Conservation (phyloP, 2,888 invertebrate genomes). For the Diarsia rubi region DNA sequence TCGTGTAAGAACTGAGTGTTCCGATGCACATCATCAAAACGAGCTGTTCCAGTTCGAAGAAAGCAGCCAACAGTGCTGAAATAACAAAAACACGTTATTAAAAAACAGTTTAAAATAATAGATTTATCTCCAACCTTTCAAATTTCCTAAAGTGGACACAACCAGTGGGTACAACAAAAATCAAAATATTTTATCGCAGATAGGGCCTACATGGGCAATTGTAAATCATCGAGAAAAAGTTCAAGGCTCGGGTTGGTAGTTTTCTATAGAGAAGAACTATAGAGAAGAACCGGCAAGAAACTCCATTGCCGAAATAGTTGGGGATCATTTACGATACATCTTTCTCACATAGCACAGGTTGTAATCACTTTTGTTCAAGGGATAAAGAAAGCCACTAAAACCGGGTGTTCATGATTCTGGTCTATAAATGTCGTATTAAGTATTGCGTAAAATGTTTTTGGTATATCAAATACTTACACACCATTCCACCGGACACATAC, state of each 20-base stretch:
- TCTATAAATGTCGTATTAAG: background rate
- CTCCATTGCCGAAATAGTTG: background rate
- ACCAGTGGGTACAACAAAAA: too few species aligned
- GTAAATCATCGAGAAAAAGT: too few species aligned
- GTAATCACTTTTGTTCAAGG: background rate
- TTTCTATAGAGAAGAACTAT: too few species aligned
- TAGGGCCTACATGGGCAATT: too few species aligned
- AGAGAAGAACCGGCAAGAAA: too few species aligned
- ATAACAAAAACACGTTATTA: background rate
- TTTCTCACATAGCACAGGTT: background rate
- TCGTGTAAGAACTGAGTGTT: constrained; percentile 95
- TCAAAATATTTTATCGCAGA: too few species aligned
- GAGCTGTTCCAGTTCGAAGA: constrained; percentile 95
- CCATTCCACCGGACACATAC: too few species aligned
- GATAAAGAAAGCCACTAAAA: background rate
- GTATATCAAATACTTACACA: too few species aligned
- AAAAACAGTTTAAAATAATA: background rate
- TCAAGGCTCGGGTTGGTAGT: too few species aligned
- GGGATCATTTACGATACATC: background rate
- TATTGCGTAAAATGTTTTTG: background rate
- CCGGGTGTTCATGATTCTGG: background rate
- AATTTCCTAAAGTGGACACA: fast-evolving
- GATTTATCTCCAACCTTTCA: background rate
- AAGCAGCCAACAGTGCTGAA: constrained; percentile 93
- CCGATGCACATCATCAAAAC: constrained; percentile 97